These are phyloP conservation scores for Neopipo cinnamomea DNA, from an alignment of 2,113 vertebrate species.

Conservation along the genomic window DNA sequence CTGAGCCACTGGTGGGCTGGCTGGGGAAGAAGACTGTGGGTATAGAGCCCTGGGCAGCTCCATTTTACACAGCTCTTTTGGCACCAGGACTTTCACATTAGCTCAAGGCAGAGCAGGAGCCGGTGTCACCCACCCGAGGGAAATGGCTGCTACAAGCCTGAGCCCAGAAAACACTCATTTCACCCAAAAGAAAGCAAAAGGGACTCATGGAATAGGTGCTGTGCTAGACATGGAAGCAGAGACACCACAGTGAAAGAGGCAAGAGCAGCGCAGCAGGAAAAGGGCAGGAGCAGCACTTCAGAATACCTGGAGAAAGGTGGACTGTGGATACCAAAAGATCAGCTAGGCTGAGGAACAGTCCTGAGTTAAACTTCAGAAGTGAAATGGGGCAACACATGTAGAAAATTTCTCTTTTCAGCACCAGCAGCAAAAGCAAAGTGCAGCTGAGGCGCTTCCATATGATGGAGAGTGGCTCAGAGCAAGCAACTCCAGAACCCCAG, in stretches of 20 bases:
- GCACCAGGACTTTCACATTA: not conserved
- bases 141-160: not conserved
- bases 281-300: accelerated
- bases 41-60: not conserved
- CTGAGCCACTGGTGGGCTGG: not conserved
- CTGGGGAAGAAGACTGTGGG: not conserved
- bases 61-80: not conserved
- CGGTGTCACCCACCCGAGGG: not conserved
- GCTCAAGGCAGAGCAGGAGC: not conserved
- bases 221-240: not conserved
- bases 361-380: not conserved
- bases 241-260: not conserved
- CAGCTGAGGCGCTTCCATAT: not conserved
- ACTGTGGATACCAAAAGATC: not conserved
- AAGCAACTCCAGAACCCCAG: not conserved
- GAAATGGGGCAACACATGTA: not conserved
- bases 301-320: not conserved
- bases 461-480: not conserved
- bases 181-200: not conserved
- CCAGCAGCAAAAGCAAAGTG: not conserved
- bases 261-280: accelerated
- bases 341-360: not conserved
- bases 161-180: not conserved
- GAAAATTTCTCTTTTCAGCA: not conserved
- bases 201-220: not conserved